These are phyloP conservation scores for Megalonaias nervosa DNA, from an alignment of 1,140 invertebrate genomes.

Conservation along the genomic window DNA sequence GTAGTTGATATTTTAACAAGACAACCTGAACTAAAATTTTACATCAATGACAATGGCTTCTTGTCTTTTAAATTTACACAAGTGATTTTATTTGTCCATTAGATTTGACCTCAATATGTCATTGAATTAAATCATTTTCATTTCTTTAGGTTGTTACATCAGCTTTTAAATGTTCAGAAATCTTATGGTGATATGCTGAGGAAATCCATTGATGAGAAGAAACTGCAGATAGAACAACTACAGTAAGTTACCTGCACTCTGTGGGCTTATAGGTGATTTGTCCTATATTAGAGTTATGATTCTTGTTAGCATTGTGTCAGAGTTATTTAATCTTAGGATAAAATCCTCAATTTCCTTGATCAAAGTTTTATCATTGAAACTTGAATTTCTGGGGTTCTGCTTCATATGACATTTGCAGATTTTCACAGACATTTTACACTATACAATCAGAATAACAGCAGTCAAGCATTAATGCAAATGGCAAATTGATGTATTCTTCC, in stretches of 20 bases:
- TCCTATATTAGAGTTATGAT: not conserved
- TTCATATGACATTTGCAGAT: no score
- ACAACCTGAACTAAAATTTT: not conserved
- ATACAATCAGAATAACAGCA: not conserved
- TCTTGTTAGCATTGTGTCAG: not conserved
- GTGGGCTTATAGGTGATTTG: not conserved
- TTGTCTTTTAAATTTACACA: not conserved
- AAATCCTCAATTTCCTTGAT: not conserved
- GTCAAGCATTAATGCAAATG: no score
- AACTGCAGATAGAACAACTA: constrained; percentile 72
- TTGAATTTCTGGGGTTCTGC: no score
- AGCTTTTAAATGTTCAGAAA: constrained; percentile 80
- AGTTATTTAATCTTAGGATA: not conserved
- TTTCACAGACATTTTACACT: not conserved
- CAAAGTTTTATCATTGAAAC: not conserved
- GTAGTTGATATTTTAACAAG: no score
- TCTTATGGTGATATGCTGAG: constrained; percentile 81
- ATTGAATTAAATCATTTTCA: not conserved
- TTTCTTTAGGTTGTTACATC: constrained; percentile 29
- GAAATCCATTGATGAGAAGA: constrained; percentile 81
- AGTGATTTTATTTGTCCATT: not conserved
- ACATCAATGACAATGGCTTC: not conserved
- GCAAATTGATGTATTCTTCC: no score
- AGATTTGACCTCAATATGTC: no score
- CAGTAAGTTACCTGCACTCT: constrained; percentile 42